Evolutionary conservation across 2,113 vertebrate species (phyloP), one percentile per base, ranked within the genome.

Genomic region (Catharus minimus): DNA sequence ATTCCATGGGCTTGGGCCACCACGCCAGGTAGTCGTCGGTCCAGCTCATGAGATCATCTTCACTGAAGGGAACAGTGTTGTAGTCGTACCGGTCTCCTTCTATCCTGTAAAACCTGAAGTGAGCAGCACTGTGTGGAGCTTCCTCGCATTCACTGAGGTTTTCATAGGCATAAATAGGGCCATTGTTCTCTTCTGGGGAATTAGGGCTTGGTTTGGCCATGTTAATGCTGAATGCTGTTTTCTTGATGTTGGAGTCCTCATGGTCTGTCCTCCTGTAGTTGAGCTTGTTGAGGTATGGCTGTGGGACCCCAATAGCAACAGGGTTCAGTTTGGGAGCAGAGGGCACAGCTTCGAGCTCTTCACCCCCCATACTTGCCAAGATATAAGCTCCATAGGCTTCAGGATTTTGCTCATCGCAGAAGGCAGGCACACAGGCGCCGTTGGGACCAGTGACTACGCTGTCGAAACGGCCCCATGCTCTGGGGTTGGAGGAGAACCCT

Each of bases 1-100:
- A 99, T 91, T 99, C 99, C 98, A 99, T 98, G 7, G 99, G 99
- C 69, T 99, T 99, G 26, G 99, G 99, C 99, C 99, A 99, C 99
- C 99, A 99, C 0, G 98, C 98, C 82, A 99, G 95, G 91, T 99
- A 99, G 96, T 99, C 99, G 50, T 99, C 98, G 0, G 99, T 99
- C 99, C 99, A 99, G 95, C 98, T 99, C 98, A 99, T 98, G 28
- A 99, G 99, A 79, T 99, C 99, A 7, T 99, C 98, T 93, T 99
- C 99, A 6, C 98, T 99, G 95, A 99, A 99, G 8, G 98, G 98
- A 44, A 99, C 98, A 0, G 99, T 99, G 95, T 99, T 99, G 69
- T 98, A 99, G 90, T 99, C 99, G 0, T 99, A 99, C 15, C 95
- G 95, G 83, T 99, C 98, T 44, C 98, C 98, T 94, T 99, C 99